Conservation (phyloP, 2,113 vertebrate genomes). For the Aplodontia rufa region DNA sequence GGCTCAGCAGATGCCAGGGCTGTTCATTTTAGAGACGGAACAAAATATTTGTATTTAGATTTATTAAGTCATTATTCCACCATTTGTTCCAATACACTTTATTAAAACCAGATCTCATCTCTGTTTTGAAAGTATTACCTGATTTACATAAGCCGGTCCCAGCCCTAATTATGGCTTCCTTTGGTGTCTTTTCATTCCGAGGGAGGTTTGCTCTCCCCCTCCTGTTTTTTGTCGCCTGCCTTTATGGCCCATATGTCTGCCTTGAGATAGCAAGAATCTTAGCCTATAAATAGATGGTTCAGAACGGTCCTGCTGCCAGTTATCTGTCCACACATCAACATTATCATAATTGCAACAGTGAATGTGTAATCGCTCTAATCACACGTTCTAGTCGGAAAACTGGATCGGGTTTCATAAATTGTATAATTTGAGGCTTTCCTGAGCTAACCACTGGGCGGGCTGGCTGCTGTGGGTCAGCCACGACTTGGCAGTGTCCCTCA, state of each 20-base stretch:
- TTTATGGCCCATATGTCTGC: slow-evolving; percentile 81
- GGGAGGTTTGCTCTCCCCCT: slow-evolving; percentile 65
- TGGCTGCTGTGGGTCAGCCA: neutral
- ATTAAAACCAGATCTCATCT: slow-evolving; percentile 80
- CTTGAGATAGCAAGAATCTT: slow-evolving; percentile 79
- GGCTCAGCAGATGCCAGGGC: slow-evolving; percentile 54
- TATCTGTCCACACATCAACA: slow-evolving; percentile 82
- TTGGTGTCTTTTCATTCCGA: slow-evolving; percentile 69
- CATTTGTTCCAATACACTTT: slow-evolving; percentile 80
- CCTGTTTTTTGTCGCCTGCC: slow-evolving; percentile 73
- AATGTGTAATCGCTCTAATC: slow-evolving; percentile 77
- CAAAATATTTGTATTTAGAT: slow-evolving; percentile 79
- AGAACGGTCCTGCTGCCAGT: slow-evolving; percentile 77
- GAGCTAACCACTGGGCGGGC: slow-evolving; percentile 67
- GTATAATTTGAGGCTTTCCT: slow-evolving; percentile 80
- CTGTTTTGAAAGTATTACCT: slow-evolving; percentile 81
- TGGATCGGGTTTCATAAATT: slow-evolving; percentile 72
- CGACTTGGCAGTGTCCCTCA: neutral
- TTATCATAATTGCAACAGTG: slow-evolving; percentile 79
- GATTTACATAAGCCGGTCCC: slow-evolving; percentile 69
- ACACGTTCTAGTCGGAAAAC: slow-evolving; percentile 69
- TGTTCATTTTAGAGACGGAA: slow-evolving; percentile 61
- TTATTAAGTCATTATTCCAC: slow-evolving; percentile 82
- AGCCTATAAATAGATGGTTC: slow-evolving; percentile 82
- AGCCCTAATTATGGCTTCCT: slow-evolving; percentile 61